phyloP scores from a whole-genome alignment of 23 tunicate genomes.

The Styela plicata region DNA sequence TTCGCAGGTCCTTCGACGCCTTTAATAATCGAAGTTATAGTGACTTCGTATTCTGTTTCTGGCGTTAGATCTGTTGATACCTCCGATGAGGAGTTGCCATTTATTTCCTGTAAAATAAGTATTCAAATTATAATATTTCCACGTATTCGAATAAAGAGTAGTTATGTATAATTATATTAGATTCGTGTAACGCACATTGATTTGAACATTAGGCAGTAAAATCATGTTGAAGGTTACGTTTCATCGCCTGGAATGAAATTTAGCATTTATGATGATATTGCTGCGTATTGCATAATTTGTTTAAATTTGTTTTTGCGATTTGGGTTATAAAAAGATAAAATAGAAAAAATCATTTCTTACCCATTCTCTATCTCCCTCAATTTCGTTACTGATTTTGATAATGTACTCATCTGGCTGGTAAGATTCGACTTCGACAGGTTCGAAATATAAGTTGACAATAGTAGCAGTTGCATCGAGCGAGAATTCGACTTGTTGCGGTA shows the following conservation, averaged over 20 bases:
- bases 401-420: background rate
- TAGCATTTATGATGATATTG: no score
- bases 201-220: no score
- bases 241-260: no score
- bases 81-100: background rate
- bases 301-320: no score
- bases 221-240: no score
- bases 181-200: no score
- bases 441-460: background rate
- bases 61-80: background rate
- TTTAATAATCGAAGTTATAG: conserved; percentile 3
- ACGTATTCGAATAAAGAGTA: no score
- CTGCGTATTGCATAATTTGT: no score
- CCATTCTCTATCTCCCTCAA: background rate
- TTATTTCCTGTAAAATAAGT: background rate
- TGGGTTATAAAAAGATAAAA: no score
- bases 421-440: background rate
- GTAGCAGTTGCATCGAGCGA: background rate
- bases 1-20: conserved; percentile 12
- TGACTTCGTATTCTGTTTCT: background rate
- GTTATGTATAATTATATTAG: no score
- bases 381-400: background rate
- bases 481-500: background rate
- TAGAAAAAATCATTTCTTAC: no score
- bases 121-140: no score